Percentiles rank a stretch among this genome's conserved stretches.
phyloP scores from a whole-genome alignment of 2,797 vertebrate genomes.

The Mastacembelus armatus region DNA sequence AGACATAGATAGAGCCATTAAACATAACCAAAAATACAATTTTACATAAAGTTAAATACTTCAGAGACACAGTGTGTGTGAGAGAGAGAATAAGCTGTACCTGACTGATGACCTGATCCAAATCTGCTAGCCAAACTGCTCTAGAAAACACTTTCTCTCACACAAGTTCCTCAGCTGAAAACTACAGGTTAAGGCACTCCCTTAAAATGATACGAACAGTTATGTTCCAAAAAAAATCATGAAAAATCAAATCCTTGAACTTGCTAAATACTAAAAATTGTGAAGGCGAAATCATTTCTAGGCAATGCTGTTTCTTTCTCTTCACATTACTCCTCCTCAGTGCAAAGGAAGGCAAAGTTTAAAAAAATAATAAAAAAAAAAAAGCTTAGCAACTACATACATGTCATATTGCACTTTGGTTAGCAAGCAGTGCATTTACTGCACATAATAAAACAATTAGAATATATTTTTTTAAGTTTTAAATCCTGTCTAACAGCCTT shows the following conservation, averaged over 20 bases:
- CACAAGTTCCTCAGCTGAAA: conserved; percentile 35
- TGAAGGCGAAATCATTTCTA: neutral
- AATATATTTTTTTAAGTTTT: conserved; percentile 43
- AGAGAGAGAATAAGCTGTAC: conserved; percentile 59
- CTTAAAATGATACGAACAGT: conserved; percentile 26
- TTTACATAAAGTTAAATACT: conserved; percentile 57
- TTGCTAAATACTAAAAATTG: neutral
- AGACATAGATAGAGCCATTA: conserved; percentile 39
- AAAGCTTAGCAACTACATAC: conserved; percentile 59
- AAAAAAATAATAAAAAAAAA: conserved; percentile 52
- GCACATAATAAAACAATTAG: conserved; percentile 53
- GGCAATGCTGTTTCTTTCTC: conserved; percentile 8
- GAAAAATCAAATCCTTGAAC: neutral
- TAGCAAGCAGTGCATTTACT: conserved; percentile 70
- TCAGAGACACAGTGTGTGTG: conserved; percentile 12
- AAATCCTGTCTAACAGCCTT: conserved; percentile 51
- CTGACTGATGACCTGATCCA: conserved; percentile 57
- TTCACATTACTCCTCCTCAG: conserved; percentile 45
- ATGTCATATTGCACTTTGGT: conserved; percentile 82
- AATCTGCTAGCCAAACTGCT: conserved; percentile 41
- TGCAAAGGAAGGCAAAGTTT: conserved; percentile 71
- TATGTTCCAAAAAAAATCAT: conserved; percentile 25
- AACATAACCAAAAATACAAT: neutral
- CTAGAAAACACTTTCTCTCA: conserved; percentile 12
- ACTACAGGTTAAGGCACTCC: conserved; percentile 18